Base-by-base conservation (phyloP, 2,113 vertebrate species). In the Mus spicilegus region DNA sequence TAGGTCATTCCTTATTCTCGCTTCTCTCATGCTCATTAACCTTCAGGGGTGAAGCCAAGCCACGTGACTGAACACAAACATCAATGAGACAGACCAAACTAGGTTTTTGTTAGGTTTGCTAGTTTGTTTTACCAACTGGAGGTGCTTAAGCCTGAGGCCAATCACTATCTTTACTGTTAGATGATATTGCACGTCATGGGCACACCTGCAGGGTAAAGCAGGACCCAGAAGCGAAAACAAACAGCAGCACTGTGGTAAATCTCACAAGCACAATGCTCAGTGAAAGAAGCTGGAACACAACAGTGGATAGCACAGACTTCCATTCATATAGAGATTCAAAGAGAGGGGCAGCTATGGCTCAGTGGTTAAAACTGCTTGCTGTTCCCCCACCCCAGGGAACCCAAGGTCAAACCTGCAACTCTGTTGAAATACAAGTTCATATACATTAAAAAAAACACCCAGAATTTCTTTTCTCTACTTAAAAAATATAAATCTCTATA, bases 111-210 rank as follows among this genome's bases (percentile, higher is more conserved):
- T 36, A 14, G 30, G 13, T 69, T 69, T 69, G 30, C 33, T 30
- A 28, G 96, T 99, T 99, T 98, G 99, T 99, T 98, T 98, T 99
- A 91, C 99, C 99, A 1, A 99, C 99, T 39, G 99, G 99, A 89
- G 99, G 99, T 69, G 99, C 98, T 98, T 99, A 99, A 98, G 99
- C 99, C 3, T 98, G 99, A 93, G 99, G 99, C 63, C 98, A 99
- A 81, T 99, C 99, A 90, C 97, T 99, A 96, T 99, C 98, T 99
- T 99, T 92, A 99, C 99, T 30, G 99, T 99, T 77, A 99, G 99
- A 96, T 99, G 99, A 49, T 99, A 99, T 93, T 99, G 99, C 89
- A 99, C 99, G 97, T 99, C 99, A 70, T 80, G 99, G 81, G 49
- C 49, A 49, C 49, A 49, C 49, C 49, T 49, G 49, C 49, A 49